phyloP scores from a whole-genome alignment of 2,888 invertebrate genomes.

The Seira musarum region DNA sequence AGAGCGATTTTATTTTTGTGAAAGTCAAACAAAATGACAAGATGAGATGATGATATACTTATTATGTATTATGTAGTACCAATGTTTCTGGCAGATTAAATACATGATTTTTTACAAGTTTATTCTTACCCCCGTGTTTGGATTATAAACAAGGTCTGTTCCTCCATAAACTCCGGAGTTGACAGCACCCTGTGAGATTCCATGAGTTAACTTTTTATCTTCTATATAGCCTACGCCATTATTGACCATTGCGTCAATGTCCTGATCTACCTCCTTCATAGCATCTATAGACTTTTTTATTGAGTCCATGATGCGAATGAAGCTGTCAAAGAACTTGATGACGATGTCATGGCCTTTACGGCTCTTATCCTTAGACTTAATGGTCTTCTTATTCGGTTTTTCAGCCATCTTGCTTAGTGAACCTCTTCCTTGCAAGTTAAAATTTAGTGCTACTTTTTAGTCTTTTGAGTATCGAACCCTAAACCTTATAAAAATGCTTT shows the following conservation, averaged over 20 bases:
- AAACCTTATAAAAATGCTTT: too few species aligned
- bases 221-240: slow-evolving; percentile 66
- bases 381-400: slow-evolving; percentile 28
- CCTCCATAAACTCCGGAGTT: slow-evolving; percentile 66
- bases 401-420: too few species aligned
- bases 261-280: slow-evolving; percentile 43
- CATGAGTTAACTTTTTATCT: slow-evolving; percentile 65
- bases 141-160: slow-evolving; percentile 65
- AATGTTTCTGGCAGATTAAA: neutral
- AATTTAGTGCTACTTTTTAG: too few species aligned
- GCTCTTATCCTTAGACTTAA: slow-evolving; percentile 26
- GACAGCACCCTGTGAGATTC: slow-evolving; percentile 65
- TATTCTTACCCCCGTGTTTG: slow-evolving; percentile 48
- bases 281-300: slow-evolving; percentile 63
- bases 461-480: too few species aligned
- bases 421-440: too few species aligned
- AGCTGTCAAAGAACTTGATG: slow-evolving; percentile 61
- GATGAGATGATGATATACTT: neutral
- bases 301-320: slow-evolving; percentile 61
- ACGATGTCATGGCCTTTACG: slow-evolving; percentile 56
- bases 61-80: neutral
- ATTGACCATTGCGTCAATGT: slow-evolving; percentile 62
- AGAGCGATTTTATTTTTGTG: too few species aligned
- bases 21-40: too few species aligned
- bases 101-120: neutral